phyloP scores from a whole-genome alignment of 2,888 invertebrate species.

The Melangyna quadrimaculata region DNA sequence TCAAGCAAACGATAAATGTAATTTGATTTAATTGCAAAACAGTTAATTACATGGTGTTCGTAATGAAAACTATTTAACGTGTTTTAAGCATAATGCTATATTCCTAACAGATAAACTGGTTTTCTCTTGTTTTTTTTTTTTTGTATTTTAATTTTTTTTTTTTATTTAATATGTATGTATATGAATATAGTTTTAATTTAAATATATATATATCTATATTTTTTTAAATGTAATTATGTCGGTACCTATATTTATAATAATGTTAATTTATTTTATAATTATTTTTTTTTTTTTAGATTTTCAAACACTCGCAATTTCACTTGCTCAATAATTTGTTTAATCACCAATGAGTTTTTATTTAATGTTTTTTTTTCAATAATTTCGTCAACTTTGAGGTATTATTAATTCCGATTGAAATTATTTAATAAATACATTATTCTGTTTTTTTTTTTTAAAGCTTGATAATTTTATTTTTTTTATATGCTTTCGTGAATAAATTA shows the following conservation, averaged over 20 bases:
- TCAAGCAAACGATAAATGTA: conserved; percentile 53
- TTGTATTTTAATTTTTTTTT: conserved; percentile 4
- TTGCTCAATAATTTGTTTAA: conserved; percentile 51
- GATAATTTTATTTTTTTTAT: conserved; percentile 23
- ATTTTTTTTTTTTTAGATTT: conserved; percentile 48
- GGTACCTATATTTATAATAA: conserved; percentile 34
- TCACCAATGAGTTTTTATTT: conserved; percentile 65
- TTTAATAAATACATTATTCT: conserved; percentile 4
- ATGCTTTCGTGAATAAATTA: conserved; percentile 34
- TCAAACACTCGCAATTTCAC: conserved; percentile 61
- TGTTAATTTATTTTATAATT: conserved; percentile 20
- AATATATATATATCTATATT: conserved; percentile 68
- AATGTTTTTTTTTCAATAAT: conserved; percentile 39
- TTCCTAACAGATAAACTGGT: conserved; percentile 35
- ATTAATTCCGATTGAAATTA: conserved; percentile 63
- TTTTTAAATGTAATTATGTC: conserved; percentile 32
- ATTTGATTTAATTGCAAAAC: conserved; percentile 53
- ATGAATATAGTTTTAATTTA: conserved; percentile 60
- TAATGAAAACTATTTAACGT: conserved; percentile 60
- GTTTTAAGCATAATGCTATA: conserved; percentile 43
- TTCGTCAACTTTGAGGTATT: conserved; percentile 69
- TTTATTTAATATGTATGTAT: conserved; percentile 49
- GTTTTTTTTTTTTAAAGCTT: conserved; percentile 32
- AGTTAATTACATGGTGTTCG: conserved; percentile 59
- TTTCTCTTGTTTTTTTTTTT: conserved; percentile 20